Percentiles rank a stretch among this genome's conserved stretches.
phyloP scores from a whole-genome alignment of 2,888 invertebrate species.

The Emmelina monodactyla region DNA sequence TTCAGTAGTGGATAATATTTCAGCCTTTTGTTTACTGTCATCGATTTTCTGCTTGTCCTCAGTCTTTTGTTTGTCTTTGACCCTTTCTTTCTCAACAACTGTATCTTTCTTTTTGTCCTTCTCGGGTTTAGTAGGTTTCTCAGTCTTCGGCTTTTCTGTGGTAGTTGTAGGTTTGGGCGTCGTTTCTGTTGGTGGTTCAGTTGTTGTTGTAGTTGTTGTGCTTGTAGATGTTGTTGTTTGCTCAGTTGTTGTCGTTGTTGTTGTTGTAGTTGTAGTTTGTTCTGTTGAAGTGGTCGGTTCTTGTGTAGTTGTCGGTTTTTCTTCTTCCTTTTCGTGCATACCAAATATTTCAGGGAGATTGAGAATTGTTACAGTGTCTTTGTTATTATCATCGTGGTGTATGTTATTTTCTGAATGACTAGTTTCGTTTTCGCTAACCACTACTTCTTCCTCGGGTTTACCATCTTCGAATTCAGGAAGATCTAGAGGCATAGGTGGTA shows the following conservation, averaged over 20 bases:
- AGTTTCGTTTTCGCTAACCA: slow-evolving; percentile 43
- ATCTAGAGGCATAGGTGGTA: slow-evolving; percentile 49
- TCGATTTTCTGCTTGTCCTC: slow-evolving; percentile 16
- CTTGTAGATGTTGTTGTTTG: slow-evolving; percentile 19
- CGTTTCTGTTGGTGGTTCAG: slow-evolving; percentile 20
- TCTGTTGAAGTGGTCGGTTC: slow-evolving; percentile 25
- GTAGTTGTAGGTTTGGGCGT: slow-evolving; percentile 21
- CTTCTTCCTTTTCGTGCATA: slow-evolving; percentile 32
- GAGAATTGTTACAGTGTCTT: slow-evolving; percentile 21
- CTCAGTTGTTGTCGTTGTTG: slow-evolving; percentile 23
- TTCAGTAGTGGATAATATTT: slow-evolving; percentile 21
- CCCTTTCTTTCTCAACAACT: slow-evolving; percentile 30
- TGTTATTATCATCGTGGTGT: slow-evolving; percentile 27
- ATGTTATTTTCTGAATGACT: slow-evolving; percentile 41
- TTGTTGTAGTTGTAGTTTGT: slow-evolving; percentile 24
- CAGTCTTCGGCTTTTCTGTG: slow-evolving; percentile 18
- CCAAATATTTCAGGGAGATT: slow-evolving; percentile 25
- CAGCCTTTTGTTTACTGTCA: slow-evolving; percentile 19
- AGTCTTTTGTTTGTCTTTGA: slow-evolving; percentile 25
- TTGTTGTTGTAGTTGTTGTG: slow-evolving; percentile 20
- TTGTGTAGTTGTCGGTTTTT: slow-evolving; percentile 25
- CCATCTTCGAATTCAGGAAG: slow-evolving; percentile 37
- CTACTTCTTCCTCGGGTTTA: slow-evolving; percentile 28
- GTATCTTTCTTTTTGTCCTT: slow-evolving; percentile 42
- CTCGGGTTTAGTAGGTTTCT: slow-evolving; percentile 27